Evolutionary conservation across 2,797 vertebrate species (phyloP).

Genomic region (Semotilus atromaculatus): DNA sequence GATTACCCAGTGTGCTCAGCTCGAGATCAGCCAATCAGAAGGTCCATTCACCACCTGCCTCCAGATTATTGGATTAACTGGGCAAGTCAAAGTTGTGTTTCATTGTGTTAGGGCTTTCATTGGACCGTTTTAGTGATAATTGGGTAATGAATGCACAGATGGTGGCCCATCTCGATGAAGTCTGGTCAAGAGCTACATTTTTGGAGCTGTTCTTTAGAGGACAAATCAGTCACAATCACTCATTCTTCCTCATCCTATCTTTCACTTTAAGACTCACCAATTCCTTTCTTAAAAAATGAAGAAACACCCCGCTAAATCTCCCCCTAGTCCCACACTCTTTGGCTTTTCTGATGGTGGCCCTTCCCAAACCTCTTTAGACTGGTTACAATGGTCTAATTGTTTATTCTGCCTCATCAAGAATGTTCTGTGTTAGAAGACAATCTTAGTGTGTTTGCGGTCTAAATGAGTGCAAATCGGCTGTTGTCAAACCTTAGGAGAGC

Average conservation of each 20-base stretch:
- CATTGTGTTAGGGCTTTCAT: conserved; percentile 68
- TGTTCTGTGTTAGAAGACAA: neutral
- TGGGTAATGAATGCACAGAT: conserved; percentile 77
- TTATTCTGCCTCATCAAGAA: neutral
- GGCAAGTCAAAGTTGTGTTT: conserved; percentile 57
- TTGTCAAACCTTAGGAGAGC: neutral
- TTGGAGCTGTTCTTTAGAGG: conserved; percentile 40
- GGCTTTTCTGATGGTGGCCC: conserved; percentile 23
- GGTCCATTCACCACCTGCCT: conserved; percentile 46
- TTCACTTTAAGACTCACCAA: conserved; percentile 9
- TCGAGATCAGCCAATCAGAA: conserved; percentile 56
- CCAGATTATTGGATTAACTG: conserved; percentile 64
- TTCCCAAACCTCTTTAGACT: conserved; percentile 42
- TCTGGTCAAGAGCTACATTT: conserved; percentile 44
- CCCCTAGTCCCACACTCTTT: neutral
- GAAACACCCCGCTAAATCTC: neutral
- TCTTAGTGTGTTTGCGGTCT: conserved; percentile 7
- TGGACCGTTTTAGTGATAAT: conserved; percentile 78
- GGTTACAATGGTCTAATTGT: conserved; percentile 40
- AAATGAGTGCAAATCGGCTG: conserved; percentile 37
- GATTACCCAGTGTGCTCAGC: conserved; percentile 48
- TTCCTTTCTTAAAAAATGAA: neutral
- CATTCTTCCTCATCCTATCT: conserved; percentile 9
- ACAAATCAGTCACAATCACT: conserved; percentile 34
- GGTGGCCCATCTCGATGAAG: conserved; percentile 57